A percentile compares a stretch with the other conserved stretches of the same genome.
These are phyloP conservation scores for Babyrousa celebensis DNA, from an alignment of 2,797 vertebrate genomes.

Conservation along the genomic window DNA sequence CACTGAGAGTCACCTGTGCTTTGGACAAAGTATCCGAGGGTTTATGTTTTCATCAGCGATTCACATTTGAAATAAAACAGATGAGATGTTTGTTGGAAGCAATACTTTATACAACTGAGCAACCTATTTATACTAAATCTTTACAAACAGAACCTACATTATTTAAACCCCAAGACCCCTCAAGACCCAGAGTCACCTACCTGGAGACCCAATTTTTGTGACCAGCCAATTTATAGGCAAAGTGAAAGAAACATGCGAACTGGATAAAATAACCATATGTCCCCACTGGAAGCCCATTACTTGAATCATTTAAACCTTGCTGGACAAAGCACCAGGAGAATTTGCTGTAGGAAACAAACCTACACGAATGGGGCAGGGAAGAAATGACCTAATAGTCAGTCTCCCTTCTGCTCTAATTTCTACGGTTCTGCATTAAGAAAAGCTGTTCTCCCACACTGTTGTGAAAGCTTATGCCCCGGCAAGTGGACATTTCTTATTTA, in stretches of 20 bases:
- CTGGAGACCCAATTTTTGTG: constrained; percentile 82
- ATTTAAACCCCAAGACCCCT: constrained; percentile 75
- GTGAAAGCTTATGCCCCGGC: constrained; percentile 61
- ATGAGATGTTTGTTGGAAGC: constrained; percentile 83
- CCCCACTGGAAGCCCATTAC: constrained; percentile 85
- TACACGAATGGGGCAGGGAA: constrained; percentile 66
- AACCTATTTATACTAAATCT: constrained; percentile 83
- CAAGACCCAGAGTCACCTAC: constrained; percentile 82
- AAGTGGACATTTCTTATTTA: constrained; percentile 64
- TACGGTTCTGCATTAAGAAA: constrained; percentile 69
- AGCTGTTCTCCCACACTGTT: neutral
- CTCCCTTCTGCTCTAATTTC: constrained; percentile 74
- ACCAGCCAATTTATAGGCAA: constrained; percentile 75
- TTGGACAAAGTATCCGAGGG: constrained; percentile 81
- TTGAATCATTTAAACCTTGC: constrained; percentile 80
- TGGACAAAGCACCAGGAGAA: constrained; percentile 83
- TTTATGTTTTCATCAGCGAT: constrained; percentile 76
- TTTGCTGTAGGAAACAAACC: constrained; percentile 82
- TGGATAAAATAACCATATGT: constrained; percentile 82
- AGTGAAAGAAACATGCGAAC: constrained; percentile 78
- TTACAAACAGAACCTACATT: constrained; percentile 72
- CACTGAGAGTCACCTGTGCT: constrained; percentile 83
- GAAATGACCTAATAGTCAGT: constrained; percentile 84
- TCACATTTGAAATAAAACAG: constrained; percentile 79
- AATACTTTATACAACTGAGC: constrained; percentile 45